Evolutionary conservation across 2,113 vertebrate species (phyloP), one percentile per base, ranked within the genome.

Genomic region (Platichthys flesus): DNA sequence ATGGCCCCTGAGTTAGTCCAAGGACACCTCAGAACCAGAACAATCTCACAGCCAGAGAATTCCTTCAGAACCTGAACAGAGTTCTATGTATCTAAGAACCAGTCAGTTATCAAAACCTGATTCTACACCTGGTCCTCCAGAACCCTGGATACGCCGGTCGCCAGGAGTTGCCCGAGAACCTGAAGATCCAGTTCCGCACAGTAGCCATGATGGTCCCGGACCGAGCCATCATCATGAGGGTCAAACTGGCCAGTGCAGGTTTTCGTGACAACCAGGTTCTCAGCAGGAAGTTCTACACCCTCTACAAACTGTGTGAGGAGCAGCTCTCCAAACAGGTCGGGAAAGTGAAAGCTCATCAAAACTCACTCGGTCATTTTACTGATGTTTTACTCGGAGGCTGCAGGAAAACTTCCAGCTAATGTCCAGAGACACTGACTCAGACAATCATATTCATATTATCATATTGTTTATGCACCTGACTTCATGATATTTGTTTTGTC

Each of bases 171-270:
- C 97, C 97, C 13, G 97, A 97, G 91, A 98, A 98, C 85, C 93
- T 98, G 68, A 98, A 98, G 92, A 90, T 96, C 77, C 95, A 95
- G 68, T 98, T 98, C 83, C 94, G 96, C 78, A 94, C 85, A 0
- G 97, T 98, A 26, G 95, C 96, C 78, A 97, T 98, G 97, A 98
- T 98, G 96, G 96, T 97, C 45, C 96, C 96, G 7, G 97, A 98
- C 58, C 92, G 96, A 78, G 94, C 96, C 94, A 98, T 98, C 87
- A 97, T 98, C 91, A 97, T 98, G 94, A 93, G 96, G 86, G 96
- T 97, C 59, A 98, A 98, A 80, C 95, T 98, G 71, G 97, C 97
- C 86, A 97, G 96, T 56, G 96, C 96, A 0, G 96, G 96, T 84
- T 98, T 98, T 90, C 94, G 95, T 78, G 96, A 97, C 67, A 98